Conservation (phyloP, 1,140 invertebrate species). For the Chionoecetes opilio region DNA sequence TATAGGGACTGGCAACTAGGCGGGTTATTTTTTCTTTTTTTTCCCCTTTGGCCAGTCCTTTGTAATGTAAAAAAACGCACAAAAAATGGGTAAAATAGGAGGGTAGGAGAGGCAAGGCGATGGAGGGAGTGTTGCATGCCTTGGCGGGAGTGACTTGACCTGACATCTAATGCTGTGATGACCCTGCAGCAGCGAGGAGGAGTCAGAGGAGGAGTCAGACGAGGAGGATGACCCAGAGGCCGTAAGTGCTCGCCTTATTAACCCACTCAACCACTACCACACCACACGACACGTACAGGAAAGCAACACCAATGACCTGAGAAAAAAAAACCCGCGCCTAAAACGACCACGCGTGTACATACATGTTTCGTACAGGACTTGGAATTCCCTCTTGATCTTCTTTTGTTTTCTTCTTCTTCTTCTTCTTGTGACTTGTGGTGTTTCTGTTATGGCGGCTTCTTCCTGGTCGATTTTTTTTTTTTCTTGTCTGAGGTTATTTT, state of each 20-base stretch:
- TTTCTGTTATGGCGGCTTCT: not conserved
- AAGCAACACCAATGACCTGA: too few species aligned
- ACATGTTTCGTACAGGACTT: too few species aligned
- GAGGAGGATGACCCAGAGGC: conserved; percentile 70
- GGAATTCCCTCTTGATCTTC: not conserved
- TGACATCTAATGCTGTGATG: conserved; percentile 50
- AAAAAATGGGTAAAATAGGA: too few species aligned
- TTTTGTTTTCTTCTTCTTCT: not conserved
- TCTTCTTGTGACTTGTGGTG: not conserved
- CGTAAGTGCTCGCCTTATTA: conserved; percentile 61
- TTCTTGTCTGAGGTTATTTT: not conserved
- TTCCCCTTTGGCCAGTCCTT: too few species aligned
- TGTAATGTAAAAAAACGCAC: too few species aligned
- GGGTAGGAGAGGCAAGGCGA: not conserved
- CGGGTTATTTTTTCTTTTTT: too few species aligned
- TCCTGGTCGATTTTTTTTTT: not conserved
- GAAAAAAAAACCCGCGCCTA: too few species aligned
- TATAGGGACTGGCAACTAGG: too few species aligned
- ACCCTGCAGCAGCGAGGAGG: conserved; percentile 74
- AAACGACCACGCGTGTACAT: too few species aligned
- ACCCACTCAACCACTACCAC: conserved; percentile 52
- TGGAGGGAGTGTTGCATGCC: not conserved
- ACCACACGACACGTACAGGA: not conserved
- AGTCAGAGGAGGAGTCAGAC: conserved; percentile 69
- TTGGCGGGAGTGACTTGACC: not conserved